phyloP scores from a whole-genome alignment of 2,797 vertebrate species.

The Cryptoblepharus egeriae region DNA sequence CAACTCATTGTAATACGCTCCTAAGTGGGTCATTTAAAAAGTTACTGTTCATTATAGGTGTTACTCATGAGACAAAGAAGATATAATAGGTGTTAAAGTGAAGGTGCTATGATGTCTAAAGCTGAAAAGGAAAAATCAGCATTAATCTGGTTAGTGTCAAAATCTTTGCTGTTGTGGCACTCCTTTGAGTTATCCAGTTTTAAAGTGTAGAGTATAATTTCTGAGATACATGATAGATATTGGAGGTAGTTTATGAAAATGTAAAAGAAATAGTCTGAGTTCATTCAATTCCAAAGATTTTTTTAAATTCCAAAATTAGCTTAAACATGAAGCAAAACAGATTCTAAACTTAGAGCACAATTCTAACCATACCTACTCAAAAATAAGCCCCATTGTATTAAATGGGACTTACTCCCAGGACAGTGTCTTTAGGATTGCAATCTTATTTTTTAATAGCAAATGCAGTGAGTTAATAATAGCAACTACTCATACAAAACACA shows the following conservation, averaged over 20 bases:
- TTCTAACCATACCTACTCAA: too few species aligned
- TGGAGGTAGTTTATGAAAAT: neutral
- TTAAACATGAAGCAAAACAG: neutral
- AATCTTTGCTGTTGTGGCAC: neutral
- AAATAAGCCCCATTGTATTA: too few species aligned
- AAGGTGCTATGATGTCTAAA: neutral
- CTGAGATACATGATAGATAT: neutral
- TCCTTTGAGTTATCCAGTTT: neutral
- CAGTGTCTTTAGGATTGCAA: too few species aligned
- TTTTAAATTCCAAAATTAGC: neutral
- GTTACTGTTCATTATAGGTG: neutral
- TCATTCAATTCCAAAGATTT: neutral
- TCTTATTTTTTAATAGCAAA: neutral
- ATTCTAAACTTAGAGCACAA: neutral
- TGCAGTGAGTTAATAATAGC: neutral
- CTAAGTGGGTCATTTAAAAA: neutral
- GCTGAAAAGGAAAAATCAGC: neutral
- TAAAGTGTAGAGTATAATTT: neutral
- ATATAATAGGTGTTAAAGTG: slow-evolving; percentile 2
- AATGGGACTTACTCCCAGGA: too few species aligned
- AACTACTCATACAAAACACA: neutral
- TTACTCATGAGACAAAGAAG: neutral
- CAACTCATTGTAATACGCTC: neutral
- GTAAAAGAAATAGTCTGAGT: neutral
- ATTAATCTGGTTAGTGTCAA: neutral